Evolutionary conservation across 2,797 vertebrate species (phyloP).

Genomic region (Lophius americanus): DNA sequence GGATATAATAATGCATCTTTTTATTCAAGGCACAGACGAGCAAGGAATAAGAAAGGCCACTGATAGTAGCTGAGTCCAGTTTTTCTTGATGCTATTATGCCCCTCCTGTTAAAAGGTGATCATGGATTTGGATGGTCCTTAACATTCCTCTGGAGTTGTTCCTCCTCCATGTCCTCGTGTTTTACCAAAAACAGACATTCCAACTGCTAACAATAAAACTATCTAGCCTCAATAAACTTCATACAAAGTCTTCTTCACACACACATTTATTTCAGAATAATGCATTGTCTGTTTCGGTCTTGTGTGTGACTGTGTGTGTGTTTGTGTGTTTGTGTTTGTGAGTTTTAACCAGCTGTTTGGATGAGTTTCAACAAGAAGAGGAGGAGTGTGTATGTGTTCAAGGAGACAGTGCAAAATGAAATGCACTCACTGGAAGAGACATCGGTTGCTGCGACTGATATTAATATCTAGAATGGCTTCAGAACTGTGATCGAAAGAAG

Average conservation of each 20-base stretch:
- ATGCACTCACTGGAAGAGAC: neutral
- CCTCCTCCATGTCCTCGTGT: constrained; percentile 16
- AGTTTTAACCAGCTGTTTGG: constrained; percentile 54
- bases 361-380: constrained; percentile 53
- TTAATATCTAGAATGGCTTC: too few relatives aligned
- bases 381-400: constrained; percentile 19
- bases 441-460: neutral
- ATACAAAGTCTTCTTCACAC: neutral
- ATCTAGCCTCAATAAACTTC: neutral
- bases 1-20: constrained; percentile 46
- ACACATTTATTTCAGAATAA: neutral
- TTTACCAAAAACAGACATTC: constrained; percentile 41
- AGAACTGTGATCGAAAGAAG: too few relatives aligned
- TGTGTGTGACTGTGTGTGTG: neutral
- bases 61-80: constrained; percentile 34
- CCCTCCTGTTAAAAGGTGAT: constrained; percentile 48
- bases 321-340: constrained; percentile 7
- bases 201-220: constrained; percentile 4
- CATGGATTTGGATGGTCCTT: constrained; percentile 52
- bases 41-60: constrained; percentile 20
- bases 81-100: constrained; percentile 49
- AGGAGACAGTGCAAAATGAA: constrained; percentile 6
- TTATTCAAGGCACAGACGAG: constrained; percentile 15
- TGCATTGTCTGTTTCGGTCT: constrained; percentile 1
- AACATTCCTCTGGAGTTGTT: constrained; percentile 50